Evolutionary conservation across 2,888 invertebrate genomes (phyloP).

Genomic region (Erynnis tages): DNA sequence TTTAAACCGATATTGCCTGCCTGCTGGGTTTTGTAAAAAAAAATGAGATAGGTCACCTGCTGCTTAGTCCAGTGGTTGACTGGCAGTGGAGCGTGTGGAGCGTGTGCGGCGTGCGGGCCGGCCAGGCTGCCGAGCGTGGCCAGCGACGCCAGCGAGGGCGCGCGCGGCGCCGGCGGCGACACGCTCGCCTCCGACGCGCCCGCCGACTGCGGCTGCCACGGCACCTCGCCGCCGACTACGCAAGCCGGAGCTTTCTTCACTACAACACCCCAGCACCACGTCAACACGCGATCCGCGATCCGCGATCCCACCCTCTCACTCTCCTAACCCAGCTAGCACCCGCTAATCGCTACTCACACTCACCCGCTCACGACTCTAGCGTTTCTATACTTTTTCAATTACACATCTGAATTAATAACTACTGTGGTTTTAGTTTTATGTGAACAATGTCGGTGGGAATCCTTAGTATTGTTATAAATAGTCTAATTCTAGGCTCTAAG

Average conservation of each 20-base stretch:
- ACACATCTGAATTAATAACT: no score
- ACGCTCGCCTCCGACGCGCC: slow-evolving; percentile 72
- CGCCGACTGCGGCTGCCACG: slow-evolving; percentile 79
- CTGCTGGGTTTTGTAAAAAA: no score
- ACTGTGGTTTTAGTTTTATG: no score
- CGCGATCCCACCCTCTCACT: neutral
- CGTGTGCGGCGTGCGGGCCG: slow-evolving; percentile 43
- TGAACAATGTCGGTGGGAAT: no score
- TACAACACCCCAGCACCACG: slow-evolving; percentile 54
- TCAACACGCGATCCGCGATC: slow-evolving; percentile 31
- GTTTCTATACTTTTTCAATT: no score
- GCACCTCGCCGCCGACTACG: slow-evolving; percentile 80
- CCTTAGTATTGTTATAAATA: no score
- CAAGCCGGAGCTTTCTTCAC: slow-evolving; percentile 81
- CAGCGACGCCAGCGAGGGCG: slow-evolving; percentile 33
- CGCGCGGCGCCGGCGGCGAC: slow-evolving; percentile 66
- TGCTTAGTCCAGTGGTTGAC: slow-evolving; percentile 85
- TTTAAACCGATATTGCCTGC: no score
- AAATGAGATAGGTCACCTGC: slow-evolving; percentile 74
- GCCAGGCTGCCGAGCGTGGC: slow-evolving; percentile 42
- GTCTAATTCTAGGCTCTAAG: no score
- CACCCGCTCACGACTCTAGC: neutral
- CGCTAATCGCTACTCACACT: neutral
- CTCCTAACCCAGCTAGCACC: neutral
- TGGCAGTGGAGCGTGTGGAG: slow-evolving; percentile 54